Percentiles rank a stretch among this genome's conserved stretches.
These are phyloP conservation scores for Paradoxurus hermaphroditus DNA, from an alignment of 2,113 vertebrate species.

Conservation along the genomic window DNA sequence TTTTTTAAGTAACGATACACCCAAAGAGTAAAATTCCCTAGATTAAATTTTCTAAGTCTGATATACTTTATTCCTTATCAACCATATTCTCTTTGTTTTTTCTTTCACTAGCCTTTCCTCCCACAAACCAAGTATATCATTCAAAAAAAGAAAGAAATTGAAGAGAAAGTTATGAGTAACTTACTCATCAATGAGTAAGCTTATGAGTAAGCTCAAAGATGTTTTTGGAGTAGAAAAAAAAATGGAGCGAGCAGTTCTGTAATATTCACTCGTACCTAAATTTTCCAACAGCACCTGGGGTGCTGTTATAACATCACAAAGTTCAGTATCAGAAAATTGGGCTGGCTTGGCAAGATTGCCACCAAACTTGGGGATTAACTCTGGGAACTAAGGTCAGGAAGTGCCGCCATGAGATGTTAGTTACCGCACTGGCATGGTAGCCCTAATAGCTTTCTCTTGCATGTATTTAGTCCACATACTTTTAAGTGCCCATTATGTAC, in stretches of 20 bases:
- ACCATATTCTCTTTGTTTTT: neutral
- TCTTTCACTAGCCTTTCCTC: neutral
- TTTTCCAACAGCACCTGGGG: neutral
- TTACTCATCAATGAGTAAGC: neutral
- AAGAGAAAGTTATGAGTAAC: neutral
- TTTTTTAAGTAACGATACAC: neutral
- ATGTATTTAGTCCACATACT: neutral
- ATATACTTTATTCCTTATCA: neutral
- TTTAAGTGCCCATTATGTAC: neutral
- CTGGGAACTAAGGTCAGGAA: neutral
- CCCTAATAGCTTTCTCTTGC: neutral
- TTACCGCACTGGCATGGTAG: neutral
- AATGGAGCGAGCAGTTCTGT: neutral
- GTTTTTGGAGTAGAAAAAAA: neutral
- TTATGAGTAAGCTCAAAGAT: neutral
- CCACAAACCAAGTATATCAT: neutral
- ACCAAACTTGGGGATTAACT: neutral
- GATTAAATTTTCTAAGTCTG: neutral
- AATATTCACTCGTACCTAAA: neutral
- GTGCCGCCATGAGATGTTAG: neutral
- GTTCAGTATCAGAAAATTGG: neutral
- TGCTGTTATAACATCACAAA: neutral
- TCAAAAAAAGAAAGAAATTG: neutral
- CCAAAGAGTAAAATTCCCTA: neutral
- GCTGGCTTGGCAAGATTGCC: neutral